Conservation (phyloP, 2,888 invertebrate genomes). For the Agonopterix alstromeriana region DNA sequence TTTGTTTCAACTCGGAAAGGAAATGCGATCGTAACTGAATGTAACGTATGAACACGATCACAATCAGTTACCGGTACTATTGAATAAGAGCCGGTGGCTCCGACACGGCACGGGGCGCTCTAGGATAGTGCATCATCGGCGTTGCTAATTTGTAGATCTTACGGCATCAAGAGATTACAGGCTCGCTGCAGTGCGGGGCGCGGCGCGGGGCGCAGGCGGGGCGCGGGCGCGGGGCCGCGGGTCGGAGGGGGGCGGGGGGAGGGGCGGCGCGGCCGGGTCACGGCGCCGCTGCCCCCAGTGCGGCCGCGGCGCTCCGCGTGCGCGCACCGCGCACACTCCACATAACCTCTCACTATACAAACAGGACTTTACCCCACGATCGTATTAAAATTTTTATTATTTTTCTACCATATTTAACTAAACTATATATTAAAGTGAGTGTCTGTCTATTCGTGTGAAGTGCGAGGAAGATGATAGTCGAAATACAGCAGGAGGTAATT, state of each 20-base stretch:
- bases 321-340: conserved; percentile 45
- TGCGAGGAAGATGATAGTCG: conserved; percentile 60
- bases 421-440: conserved; percentile 2
- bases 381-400: not conserved
- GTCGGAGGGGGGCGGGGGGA: conserved; percentile 71
- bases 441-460: not conserved
- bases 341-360: not conserved
- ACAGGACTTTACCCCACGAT: not conserved
- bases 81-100: not conserved
- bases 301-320: conserved; percentile 71
- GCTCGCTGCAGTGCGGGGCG: conserved; percentile 57
- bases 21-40: no score
- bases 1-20: no score
- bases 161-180: conserved; percentile 65
- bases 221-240: conserved; percentile 25
- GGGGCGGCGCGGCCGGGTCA: conserved; percentile 63
- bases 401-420: not conserved
- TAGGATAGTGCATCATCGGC: conserved; percentile 56
- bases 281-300: conserved; percentile 47
- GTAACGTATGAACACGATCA: no score
- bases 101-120: not conserved
- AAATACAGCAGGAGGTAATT: conserved; percentile 68
- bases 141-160: conserved; percentile 63
- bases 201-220: conserved; percentile 13
- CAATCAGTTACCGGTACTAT: no score